Base-by-base conservation (phyloP, 1,140 invertebrate species). In the Heterodera schachtii region DNA sequence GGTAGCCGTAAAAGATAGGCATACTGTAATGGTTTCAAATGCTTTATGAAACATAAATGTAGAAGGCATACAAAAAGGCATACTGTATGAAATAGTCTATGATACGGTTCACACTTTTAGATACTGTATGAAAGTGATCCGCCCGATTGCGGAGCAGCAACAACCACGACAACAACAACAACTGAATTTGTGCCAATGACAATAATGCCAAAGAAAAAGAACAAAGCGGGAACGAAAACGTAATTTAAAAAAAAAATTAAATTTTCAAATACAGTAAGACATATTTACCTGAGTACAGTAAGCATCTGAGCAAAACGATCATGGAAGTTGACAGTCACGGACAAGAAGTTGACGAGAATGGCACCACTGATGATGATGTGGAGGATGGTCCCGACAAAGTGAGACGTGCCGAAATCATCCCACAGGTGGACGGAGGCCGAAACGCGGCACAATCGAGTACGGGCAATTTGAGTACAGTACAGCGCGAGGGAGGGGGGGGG, bases 91-190 rank as follows among this genome's bases (percentile, higher is more conserved):
- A 60, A 11, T 16, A 19, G 13, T 64, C 13, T 64, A 13, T 64
- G 2, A 8, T 52, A 52, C 49, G 31, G 31, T 31, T 31, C 31
- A 31, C 31, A 31, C 31, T 8, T 64, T 64, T n/a, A 64, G 57
- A 69, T 81, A 69, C 21, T 78, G 57, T 87, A 86, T 79, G 83
- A 86, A 31, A 83, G 81, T 43, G 77, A 86, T 46, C 81, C 85
- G 64, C 47, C 75, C 64, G 85, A 86, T 67, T 86, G 85, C 71
- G 19, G 69, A 9, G 69, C 46, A n/a, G 47, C 57, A 64, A 19
- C 57, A 3, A 64, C 57, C 1, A 64, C 57, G 16, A 64, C 57
- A 64, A 64, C 57, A 19, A 19, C 57, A 64, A 64, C 57, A 64
- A 64, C 57, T 19, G 16, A 11, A 64, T 64, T 64, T 19, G 57